phyloP scores from a whole-genome alignment of 2,113 vertebrate genomes.

The Petrocephalus zakoni region DNA sequence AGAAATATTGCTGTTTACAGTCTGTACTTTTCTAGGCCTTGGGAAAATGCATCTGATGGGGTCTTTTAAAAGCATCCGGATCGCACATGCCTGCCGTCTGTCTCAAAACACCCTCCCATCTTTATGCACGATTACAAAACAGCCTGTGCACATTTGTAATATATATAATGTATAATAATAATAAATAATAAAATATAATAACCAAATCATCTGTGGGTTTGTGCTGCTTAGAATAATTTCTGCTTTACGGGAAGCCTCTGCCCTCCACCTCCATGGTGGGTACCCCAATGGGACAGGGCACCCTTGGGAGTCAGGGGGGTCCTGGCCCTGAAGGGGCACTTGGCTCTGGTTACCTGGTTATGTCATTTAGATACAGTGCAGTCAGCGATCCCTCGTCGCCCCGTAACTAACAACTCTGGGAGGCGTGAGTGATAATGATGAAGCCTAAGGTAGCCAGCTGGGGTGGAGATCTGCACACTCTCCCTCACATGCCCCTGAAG shows the following conservation, averaged over 20 bases:
- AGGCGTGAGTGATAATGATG: background rate
- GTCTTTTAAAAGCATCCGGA: background rate
- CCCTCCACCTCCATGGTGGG: background rate
- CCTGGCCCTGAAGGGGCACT: background rate
- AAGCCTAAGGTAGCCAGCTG: background rate
- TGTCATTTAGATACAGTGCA: background rate
- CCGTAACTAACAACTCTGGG: background rate
- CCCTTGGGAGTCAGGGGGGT: background rate
- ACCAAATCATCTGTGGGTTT: background rate
- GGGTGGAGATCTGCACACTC: background rate
- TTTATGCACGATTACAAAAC: background rate
- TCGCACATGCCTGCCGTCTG: background rate
- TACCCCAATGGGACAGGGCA: background rate
- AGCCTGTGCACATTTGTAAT: background rate
- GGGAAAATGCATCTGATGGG: background rate
- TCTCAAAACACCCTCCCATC: background rate
- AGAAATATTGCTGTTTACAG: background rate
- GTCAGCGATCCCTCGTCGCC: background rate
- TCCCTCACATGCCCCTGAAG: background rate
- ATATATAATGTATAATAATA: no score
- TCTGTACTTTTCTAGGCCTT: background rate
- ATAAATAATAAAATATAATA: background rate
- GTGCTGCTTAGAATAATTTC: background rate
- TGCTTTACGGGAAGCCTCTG: background rate
- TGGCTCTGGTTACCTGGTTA: background rate